These are phyloP conservation scores for Latrodectus hesperus DNA, from an alignment of 2,888 invertebrate genomes.

Conservation along the genomic window DNA sequence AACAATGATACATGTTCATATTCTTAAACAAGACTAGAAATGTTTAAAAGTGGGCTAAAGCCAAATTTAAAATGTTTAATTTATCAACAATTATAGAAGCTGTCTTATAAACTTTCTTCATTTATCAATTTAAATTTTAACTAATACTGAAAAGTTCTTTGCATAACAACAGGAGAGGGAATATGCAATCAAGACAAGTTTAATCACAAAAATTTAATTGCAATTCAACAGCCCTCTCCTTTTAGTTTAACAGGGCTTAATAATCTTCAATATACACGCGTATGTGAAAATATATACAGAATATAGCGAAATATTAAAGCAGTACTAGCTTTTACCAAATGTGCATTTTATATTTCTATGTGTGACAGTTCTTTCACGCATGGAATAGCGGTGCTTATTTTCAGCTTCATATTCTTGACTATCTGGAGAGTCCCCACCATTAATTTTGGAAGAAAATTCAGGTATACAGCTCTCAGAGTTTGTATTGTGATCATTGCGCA, in stretches of 20 bases:
- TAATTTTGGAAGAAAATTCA: conserved; percentile 50
- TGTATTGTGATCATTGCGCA: conserved; percentile 47
- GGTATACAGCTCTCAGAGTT: conserved; percentile 33
- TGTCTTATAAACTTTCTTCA: too few species aligned
- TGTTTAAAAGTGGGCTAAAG: too few species aligned
- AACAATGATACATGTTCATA: too few species aligned
- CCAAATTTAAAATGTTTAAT: too few species aligned
- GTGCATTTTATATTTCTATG: conserved; percentile 43
- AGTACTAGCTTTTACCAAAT: conserved; percentile 47
- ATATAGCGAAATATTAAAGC: neutral
- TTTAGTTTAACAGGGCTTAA: neutral
- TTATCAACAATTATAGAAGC: too few species aligned
- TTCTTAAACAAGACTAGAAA: too few species aligned
- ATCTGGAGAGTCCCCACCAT: conserved; percentile 4
- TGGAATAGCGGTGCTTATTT: conserved; percentile 47
- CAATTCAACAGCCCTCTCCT: neutral
- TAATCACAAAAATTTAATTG: neutral
- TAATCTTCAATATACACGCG: conserved; percentile 1
- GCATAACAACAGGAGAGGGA: neutral
- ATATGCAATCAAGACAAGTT: neutral
- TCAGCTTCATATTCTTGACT: conserved; percentile 15
- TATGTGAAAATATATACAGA: conserved; percentile 40
- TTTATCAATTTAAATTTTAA: too few species aligned
- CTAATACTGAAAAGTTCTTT: too few species aligned
- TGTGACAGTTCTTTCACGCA: conserved; percentile 46